Evolutionary conservation across 2,113 vertebrate species (phyloP), one percentile per base, ranked within the genome.

Genomic region (human (Homo sapiens)): DNA sequence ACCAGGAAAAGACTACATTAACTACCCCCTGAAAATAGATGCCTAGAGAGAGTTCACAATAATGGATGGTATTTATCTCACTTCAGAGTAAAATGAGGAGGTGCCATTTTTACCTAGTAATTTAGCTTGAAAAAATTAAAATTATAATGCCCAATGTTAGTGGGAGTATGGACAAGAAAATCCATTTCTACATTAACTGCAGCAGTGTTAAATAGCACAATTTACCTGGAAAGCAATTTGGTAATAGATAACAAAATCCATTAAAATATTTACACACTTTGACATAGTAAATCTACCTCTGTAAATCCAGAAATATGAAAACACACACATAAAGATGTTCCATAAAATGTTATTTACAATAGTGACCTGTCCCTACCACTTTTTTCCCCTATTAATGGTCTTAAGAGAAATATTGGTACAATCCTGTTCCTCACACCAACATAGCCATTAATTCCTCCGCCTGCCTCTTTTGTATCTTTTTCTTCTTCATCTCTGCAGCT

Each of bases 111-210:
- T 92, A 84, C 45, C 45, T 40, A 96, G 76, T 61, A 70, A 88
- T 89, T 94, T n/a, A 92, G 23, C 90, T 68, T 85, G 2, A 79
- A 89, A 83, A 92, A 86, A 64, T 61, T 94, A 64, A 93, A 90
- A 95, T 82, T 72, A 82, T 82, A 76, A 43, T 85, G 30, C 5
- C 50, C 32, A 66, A 2, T 59, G n/a, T 23, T 91, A 61, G 14
- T 8, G 0, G 32, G 32, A 80, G 30, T 8, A 8, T 81, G 75
- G 45, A 45, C 22, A 89, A 89, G 50, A 88, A 93, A 96, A 90
- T 17, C 30, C 14, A 68, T 48, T 80, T 88, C 50, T 55, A 23
- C 35, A 90, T 78, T 64, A 84, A 86, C 6, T 25, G 8, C 20
- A 68, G 18, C 16, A 52, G 40, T 79, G 20, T 90, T 85, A 78